Conservation (phyloP, 2,113 vertebrate species). For the Actenoides lindsayi region DNA sequence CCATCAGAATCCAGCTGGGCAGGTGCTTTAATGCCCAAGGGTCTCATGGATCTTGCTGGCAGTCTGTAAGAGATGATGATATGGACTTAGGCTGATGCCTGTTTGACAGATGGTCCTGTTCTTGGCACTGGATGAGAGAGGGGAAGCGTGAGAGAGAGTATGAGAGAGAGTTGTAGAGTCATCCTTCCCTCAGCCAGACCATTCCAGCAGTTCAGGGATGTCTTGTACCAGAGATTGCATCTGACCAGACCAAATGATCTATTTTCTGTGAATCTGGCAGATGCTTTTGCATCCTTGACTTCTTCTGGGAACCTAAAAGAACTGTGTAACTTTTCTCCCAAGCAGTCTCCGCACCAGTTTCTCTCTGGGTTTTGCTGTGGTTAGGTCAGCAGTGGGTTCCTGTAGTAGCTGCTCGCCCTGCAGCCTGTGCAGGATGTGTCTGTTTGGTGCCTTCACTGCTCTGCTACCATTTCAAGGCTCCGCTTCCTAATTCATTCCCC, state of each 20-base stretch:
- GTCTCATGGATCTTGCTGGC: slow-evolving; percentile 18
- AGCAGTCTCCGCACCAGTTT: background rate
- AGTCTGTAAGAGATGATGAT: background rate
- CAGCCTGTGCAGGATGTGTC: background rate
- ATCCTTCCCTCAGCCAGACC: background rate
- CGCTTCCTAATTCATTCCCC: background rate
- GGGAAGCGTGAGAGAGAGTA: background rate
- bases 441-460: background rate
- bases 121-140: background rate
- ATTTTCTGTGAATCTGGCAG: background rate
- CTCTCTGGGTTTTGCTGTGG: background rate
- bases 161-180: background rate
- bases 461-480: background rate
- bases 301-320: background rate
- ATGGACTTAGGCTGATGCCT: background rate
- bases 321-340: background rate
- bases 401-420: background rate
- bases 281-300: slow-evolving; percentile 33
- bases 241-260: background rate
- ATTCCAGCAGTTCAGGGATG: background rate
- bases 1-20: background rate
- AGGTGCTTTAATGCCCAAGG: background rate
- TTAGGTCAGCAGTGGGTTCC: background rate
- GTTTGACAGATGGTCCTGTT: background rate
- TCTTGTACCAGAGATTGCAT: slow-evolving; percentile 19